phyloP scores from a whole-genome alignment of 2,888 invertebrate species.

The Drosophila barbarae region DNA sequence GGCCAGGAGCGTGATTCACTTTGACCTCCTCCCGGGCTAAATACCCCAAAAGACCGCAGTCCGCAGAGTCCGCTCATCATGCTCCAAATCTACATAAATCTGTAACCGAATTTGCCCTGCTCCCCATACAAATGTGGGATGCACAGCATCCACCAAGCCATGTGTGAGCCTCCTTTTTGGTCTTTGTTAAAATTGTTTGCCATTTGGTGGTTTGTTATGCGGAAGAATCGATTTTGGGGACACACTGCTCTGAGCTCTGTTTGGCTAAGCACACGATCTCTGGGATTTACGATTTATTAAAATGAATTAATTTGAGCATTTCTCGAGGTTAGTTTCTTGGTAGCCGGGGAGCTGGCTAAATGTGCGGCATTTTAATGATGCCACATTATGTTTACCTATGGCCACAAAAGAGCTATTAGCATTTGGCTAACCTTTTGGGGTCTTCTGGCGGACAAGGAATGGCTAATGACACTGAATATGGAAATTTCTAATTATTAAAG shows the following conservation, averaged over 20 bases:
- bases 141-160: constrained; percentile 36
- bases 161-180: constrained; percentile 53
- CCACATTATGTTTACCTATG: constrained; percentile 23
- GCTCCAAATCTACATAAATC: constrained; percentile 76
- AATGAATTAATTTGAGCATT: constrained; percentile 75
- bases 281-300: constrained; percentile 65
- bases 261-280: constrained; percentile 42
- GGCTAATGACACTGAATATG: constrained; percentile 6
- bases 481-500: constrained; percentile 17
- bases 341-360: constrained; percentile 26
- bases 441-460: background rate
- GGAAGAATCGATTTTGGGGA: constrained; percentile 58
- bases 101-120: constrained; percentile 63
- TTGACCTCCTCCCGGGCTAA: constrained; percentile 60
- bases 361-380: constrained; percentile 69
- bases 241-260: constrained; percentile 6
- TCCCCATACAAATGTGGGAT: constrained; percentile 40
- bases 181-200: constrained; percentile 62
- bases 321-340: constrained; percentile 41
- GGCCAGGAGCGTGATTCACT: constrained; percentile 71
- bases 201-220: constrained; percentile 51
- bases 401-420: constrained; percentile 61
- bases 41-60: constrained; percentile 11
- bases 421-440: constrained; percentile 58
- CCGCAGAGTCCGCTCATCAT: constrained; percentile 49